These are phyloP conservation scores for Leptoteleia sp. DNA, from an alignment of 1,140 invertebrate genomes.

Conservation along the genomic window DNA sequence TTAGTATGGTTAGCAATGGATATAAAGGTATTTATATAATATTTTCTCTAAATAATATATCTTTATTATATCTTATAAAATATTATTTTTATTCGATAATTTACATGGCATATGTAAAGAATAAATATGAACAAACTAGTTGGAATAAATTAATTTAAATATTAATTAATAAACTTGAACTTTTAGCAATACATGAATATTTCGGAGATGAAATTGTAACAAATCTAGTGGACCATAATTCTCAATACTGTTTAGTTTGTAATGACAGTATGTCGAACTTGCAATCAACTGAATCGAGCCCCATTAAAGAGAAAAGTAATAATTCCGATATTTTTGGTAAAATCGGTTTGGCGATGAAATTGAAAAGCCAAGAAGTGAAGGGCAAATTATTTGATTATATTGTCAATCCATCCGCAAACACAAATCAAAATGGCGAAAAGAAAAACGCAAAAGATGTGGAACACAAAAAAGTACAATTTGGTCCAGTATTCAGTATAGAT, in stretches of 20 bases:
- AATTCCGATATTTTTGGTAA: conserved; percentile 88
- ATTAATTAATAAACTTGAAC: conserved; percentile 1
- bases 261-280: conserved; percentile 82
- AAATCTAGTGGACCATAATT: conserved; percentile 91
- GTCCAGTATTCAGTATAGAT: conserved; percentile 96
- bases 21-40: conserved; percentile 88
- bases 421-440: conserved; percentile 82
- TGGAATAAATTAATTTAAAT: neutral
- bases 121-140: too few relatives aligned
- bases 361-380: conserved; percentile 95
- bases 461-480: conserved; percentile 91
- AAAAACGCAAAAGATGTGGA: conserved; percentile 90
- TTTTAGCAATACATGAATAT: conserved; percentile 89
- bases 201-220: conserved; percentile 89
- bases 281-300: conserved; percentile 77
- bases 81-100: too few relatives aligned
- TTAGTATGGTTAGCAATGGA: conserved; percentile 95
- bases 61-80: too few relatives aligned
- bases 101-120: too few relatives aligned
- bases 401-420: conserved; percentile 88
- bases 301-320: conserved; percentile 75
- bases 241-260: conserved; percentile 90
- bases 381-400: conserved; percentile 97
- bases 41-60: neutral
- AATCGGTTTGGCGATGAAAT: conserved; percentile 90